These are phyloP conservation scores for Embiotoca jacksoni DNA, from an alignment of 2,113 vertebrate species.

Conservation along the genomic window DNA sequence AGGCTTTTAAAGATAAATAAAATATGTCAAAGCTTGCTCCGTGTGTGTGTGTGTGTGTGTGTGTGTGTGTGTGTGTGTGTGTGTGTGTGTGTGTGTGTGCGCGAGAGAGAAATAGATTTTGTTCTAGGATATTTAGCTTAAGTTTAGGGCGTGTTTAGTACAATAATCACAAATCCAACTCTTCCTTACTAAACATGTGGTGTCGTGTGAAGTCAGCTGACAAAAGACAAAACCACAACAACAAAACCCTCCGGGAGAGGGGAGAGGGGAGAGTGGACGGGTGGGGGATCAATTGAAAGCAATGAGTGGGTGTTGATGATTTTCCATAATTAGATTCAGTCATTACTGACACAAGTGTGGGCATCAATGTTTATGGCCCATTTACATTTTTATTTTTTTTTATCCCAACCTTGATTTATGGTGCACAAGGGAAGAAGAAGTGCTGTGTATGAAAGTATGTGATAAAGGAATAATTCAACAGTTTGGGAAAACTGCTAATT, in stretches of 20 bases:
- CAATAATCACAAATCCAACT: conserved; percentile 12
- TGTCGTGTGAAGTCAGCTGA: not conserved
- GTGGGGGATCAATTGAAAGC: not conserved
- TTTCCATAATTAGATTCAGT: conserved; percentile 4
- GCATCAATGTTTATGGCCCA: not conserved
- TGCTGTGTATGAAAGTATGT: not conserved
- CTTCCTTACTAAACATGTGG: not conserved
- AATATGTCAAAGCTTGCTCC: not conserved
- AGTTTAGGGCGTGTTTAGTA: too few species aligned
- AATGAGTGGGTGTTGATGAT: conserved; percentile 20
- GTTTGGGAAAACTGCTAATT: too few species aligned
- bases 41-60: too few species aligned
- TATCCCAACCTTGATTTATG: not conserved
- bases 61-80: too few species aligned
- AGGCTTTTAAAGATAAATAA: conserved; percentile 22
- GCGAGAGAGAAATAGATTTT: too few species aligned
- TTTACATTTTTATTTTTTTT: not conserved
- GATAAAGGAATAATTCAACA: not conserved
- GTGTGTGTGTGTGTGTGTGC: too few species aligned
- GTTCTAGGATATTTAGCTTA: too few species aligned
- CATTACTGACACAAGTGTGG: not conserved
- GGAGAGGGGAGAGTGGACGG: not conserved
- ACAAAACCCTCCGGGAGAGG: not conserved
- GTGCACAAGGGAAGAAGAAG: not conserved
- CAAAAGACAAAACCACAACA: conserved; percentile 14